Evolutionary conservation across 2,113 vertebrate genomes (phyloP), one percentile per base, ranked within the genome.

Genomic region (Xenopus laevis): DNA sequence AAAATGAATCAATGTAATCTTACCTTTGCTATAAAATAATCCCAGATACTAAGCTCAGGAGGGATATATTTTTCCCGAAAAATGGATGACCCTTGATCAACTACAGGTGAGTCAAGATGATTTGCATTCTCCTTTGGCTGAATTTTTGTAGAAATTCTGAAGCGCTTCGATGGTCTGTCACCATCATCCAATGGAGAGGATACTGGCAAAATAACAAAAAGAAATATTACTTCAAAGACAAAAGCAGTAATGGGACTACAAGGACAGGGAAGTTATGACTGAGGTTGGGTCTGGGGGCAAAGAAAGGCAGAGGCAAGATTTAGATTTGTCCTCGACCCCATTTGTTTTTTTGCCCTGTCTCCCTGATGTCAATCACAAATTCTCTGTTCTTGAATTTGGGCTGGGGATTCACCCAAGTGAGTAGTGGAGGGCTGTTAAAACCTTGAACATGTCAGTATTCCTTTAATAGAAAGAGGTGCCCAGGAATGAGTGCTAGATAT

Each of bases 1-100:
- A n/a, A 40, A 40, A 40, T 40, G 33, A 33, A 33, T 33, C 3
- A 33, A 40, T 40, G 8, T 40, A 50, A 16, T 55, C 15, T 79
- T 91, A 98, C 97, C 95, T 98, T 99, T 64, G 95, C 90, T 73
- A 98, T 95, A 68, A 98, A 98, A 81, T 96, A 99, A 87, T 99
- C 97, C 97, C 97, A 99, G 85, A 98, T 96, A 83, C 97, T 99
- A 80, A 99, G 93, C 71, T 97, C 95, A 13, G 97, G 97, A 40
- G 96, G 94, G 59, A 99, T 89, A 78, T 96, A 99, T 57, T 89
- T 89, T 80, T 99, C 97, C 68, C 87, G 95, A 74, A 89, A 88
- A 81, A 80, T 79, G 3, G 88, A 81, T 58, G 85, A 85, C 40
- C 92, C 92, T 55, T 92, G 90, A 55, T 90, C 91, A 70, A 85